These are phyloP conservation scores for Amblyopsis rosae DNA, from an alignment of 2,113 vertebrate genomes.

Conservation along the genomic window DNA sequence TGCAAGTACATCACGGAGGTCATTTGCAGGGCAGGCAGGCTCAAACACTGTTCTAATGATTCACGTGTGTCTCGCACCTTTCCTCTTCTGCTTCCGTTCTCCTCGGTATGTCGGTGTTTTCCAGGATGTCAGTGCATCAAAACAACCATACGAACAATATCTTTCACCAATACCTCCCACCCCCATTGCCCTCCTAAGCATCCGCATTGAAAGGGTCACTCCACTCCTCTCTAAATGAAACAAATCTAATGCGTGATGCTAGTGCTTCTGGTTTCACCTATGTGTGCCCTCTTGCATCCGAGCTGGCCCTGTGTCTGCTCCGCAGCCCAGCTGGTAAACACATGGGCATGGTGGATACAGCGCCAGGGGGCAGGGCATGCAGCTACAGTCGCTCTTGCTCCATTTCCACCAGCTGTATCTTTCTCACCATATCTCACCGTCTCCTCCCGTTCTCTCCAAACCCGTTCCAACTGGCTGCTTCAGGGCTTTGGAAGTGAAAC, in stretches of 20 bases:
- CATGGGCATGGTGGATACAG: constrained; percentile 23
- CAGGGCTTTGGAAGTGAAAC: constrained; percentile 26
- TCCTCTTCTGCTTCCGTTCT: too few relatives aligned
- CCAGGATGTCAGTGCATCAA: too few relatives aligned
- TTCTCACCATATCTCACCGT: constrained; percentile 7
- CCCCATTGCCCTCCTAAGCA: neutral
- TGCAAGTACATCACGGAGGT: constrained; percentile 43
- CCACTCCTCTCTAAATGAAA: too few relatives aligned
- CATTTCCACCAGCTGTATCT: constrained; percentile 9
- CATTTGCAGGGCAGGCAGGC: constrained; percentile 45
- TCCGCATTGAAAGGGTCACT: neutral
- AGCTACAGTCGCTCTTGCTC: constrained; percentile 12
- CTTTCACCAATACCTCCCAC: neutral
- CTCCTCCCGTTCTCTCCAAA: neutral
- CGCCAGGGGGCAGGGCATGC: constrained; percentile 22
- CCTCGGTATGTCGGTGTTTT: too few relatives aligned
- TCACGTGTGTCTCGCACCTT: neutral
- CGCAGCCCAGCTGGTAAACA: constrained; percentile 37
- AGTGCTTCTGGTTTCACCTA: neutral
- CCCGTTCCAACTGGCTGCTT: constrained; percentile 27
- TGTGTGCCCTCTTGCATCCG: neutral
- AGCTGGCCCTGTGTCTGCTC: neutral
- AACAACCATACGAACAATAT: too few relatives aligned
- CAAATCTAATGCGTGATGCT: too few relatives aligned
- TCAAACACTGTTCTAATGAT: constrained; percentile 17